phyloP scores from a whole-genome alignment of 2,888 invertebrate genomes.

The Operophtera brumata region DNA sequence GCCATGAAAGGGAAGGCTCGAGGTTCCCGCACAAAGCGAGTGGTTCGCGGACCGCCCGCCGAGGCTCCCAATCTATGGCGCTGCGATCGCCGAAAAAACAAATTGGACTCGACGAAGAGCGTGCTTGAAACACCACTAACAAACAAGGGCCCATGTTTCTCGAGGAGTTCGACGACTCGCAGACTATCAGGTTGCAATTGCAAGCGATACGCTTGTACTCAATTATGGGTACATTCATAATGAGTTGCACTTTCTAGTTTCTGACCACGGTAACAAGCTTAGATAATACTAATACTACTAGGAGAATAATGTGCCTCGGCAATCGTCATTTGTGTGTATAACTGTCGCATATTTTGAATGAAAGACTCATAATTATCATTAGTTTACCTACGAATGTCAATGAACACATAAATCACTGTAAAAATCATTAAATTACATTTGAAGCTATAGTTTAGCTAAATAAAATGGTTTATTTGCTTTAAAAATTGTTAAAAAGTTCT shows the following conservation, averaged over 20 bases:
- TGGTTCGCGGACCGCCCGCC: slow-evolving; percentile 62
- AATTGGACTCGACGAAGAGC: slow-evolving; percentile 52
- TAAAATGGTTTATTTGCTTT: no score
- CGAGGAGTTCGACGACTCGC: background rate
- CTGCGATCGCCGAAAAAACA: slow-evolving; percentile 61
- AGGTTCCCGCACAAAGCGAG: slow-evolving; percentile 58
- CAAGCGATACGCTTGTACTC: slow-evolving; percentile 4
- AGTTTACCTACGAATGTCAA: no score
- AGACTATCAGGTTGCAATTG: background rate
- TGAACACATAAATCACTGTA: no score
- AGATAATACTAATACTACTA: background rate
- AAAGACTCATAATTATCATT: no score
- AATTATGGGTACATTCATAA: background rate
- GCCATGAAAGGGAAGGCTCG: slow-evolving; percentile 59
- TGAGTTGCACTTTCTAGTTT: background rate
- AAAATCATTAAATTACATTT: no score
- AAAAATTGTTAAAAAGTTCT: no score
- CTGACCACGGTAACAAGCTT: background rate
- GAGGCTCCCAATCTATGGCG: slow-evolving; percentile 58
- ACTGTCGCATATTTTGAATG: no score
- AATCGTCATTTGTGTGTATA: no score
- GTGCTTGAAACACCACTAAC: slow-evolving; percentile 44
- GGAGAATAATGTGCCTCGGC: no score
- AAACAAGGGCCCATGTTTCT: slow-evolving; percentile 46
- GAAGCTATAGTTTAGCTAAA: no score